Evolutionary conservation across 1,140 invertebrate genomes (phyloP), one percentile per base, ranked within the genome.

Genomic region (Euschistus heros): DNA sequence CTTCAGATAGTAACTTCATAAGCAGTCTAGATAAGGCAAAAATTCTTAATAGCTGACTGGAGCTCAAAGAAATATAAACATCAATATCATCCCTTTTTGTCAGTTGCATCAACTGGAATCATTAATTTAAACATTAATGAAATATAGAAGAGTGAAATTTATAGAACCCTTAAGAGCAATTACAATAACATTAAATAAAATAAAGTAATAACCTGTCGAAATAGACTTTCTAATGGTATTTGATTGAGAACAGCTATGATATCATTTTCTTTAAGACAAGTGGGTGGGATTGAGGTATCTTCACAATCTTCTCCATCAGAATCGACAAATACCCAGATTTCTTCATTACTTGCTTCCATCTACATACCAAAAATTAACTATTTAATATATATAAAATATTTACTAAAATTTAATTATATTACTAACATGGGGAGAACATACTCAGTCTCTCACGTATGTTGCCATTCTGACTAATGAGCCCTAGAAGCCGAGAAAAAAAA

Each of bases 281-380:
- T 61, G 26, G 42, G 64, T 18, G 63, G 50, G 14, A n/a, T 71
- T 6, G 75, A 77, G 33, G 74, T 73, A 66, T 86, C 81, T 57
- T 86, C 86, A 26, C 18, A 4, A 74, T 91, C 88, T 73, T 91
- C 88, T 7, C 88, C 88, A 74, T 90, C 88, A 13, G 86, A 87
- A 72, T 92, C 88, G 0, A 92, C 76, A 61, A 72, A 64, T 22
- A 72, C 69, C 71, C 71, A 72, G 2, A 68, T 26, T 37, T 67
- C 67, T 52, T 70, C 68, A 59, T n/a, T 59, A 27, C 55, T 59
- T 27, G 47, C 3, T 50, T 50, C 20, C 47, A 20, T 22, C 47
- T 50, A 20, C 8, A 2, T 14, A 50, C 6, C 1, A 13, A 50
- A 18, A 10, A 50, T 13, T 6, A 50, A 10, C 1, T 37, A 37